A percentile compares a stretch with the other conserved stretches of the same genome.
These are phyloP conservation scores for Metaphire vulgaris DNA, from an alignment of 1,140 invertebrate species.

Conservation along the genomic window DNA sequence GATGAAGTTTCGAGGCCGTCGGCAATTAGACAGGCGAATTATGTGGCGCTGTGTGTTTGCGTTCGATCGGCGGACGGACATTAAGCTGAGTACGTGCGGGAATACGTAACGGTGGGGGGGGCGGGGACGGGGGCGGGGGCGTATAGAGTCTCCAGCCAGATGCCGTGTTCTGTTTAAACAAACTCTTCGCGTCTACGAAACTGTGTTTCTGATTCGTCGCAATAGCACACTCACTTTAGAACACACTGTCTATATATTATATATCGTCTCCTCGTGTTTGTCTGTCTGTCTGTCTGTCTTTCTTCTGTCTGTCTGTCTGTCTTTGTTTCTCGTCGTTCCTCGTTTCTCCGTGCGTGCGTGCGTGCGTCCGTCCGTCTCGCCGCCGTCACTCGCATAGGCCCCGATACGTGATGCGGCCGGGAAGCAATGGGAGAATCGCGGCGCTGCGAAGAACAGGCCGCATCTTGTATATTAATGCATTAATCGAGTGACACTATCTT, in stretches of 20 bases:
- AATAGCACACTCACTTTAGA: background rate
- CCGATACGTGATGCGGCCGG: no score
- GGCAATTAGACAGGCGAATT: background rate
- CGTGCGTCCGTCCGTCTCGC: background rate
- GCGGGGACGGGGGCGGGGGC: no score
- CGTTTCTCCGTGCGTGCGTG: background rate
- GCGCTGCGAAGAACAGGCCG: no score
- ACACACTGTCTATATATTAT: no score
- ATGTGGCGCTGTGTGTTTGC: conserved; percentile 1
- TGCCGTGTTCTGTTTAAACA: background rate
- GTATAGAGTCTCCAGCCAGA: background rate
- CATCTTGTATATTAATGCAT: no score
- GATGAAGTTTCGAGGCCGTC: background rate
- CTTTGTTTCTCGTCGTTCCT: no score
- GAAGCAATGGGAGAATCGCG: no score
- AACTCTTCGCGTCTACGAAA: background rate
- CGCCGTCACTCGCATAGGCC: no score
- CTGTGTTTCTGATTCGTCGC: background rate
- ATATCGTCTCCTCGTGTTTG: background rate
- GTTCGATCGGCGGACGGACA: background rate
- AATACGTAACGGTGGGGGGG: no score
- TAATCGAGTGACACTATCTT: no score
- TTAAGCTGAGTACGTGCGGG: background rate
- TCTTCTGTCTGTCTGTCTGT: background rate
- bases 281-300: background rate